Conservation (phyloP, 2,797 vertebrate genomes). For the Taenioides sp. region DNA sequence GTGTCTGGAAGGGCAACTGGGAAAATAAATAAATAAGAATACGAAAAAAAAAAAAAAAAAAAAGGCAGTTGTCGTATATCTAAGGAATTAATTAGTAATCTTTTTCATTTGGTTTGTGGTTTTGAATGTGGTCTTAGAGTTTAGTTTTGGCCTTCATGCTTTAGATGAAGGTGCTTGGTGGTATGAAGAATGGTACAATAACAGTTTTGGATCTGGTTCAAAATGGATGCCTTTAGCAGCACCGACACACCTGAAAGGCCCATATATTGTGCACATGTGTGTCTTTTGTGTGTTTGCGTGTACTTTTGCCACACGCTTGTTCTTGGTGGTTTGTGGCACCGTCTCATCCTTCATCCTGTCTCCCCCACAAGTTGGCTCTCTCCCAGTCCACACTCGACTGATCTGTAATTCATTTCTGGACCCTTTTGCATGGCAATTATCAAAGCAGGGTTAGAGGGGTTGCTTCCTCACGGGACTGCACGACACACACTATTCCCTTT, state of each 20-base stretch:
- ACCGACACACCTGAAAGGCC: not conserved
- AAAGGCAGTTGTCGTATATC: too few species aligned
- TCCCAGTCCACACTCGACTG: constrained; percentile 82
- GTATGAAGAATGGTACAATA: constrained; percentile 6
- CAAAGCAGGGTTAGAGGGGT: constrained; percentile 81
- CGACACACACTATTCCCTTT: constrained; percentile 34
- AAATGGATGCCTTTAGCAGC: not conserved
- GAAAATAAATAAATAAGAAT: too few species aligned
- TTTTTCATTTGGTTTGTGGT: not conserved
- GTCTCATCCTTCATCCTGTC: constrained; percentile 80
- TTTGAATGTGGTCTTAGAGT: too few species aligned
- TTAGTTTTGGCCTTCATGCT: not conserved
- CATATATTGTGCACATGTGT: constrained; percentile 14
- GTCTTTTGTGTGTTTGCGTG: constrained; percentile 8
- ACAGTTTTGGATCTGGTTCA: not conserved
- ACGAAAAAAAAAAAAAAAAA: too few species aligned
- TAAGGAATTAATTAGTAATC: not conserved
- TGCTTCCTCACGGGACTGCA: constrained; percentile 67
- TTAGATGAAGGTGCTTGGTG: not conserved
- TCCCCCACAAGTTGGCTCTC: constrained; percentile 76
- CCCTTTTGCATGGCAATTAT: constrained; percentile 85
- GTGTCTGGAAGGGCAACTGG: not conserved
- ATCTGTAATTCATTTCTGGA: constrained; percentile 87
- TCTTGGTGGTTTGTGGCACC: constrained; percentile 45
- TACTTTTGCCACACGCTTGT: constrained; percentile 32